These are phyloP conservation scores for Sylvicola fuscatus DNA, from an alignment of 2,888 invertebrate genomes.

Conservation along the genomic window DNA sequence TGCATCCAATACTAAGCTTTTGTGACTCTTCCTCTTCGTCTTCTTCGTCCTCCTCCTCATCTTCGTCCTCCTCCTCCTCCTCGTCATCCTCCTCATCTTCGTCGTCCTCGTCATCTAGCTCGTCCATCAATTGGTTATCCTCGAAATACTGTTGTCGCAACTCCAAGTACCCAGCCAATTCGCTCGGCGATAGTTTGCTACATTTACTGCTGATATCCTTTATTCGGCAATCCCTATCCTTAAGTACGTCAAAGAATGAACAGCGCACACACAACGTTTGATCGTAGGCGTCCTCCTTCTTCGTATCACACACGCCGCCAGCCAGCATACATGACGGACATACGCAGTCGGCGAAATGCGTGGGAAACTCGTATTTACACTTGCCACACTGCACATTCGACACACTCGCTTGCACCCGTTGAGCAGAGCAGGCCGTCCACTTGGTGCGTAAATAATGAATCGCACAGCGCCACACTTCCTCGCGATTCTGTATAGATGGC, in stretches of 20 bases:
- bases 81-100: not conserved
- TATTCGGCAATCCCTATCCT: conserved; percentile 6
- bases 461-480: conserved; percentile 22
- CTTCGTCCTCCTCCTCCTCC: not conserved
- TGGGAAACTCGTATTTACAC: conserved; percentile 19
- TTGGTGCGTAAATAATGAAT: conserved; percentile 20
- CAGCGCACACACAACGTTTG: conserved; percentile 20
- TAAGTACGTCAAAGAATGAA: conserved; percentile 20
- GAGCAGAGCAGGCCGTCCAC: conserved; percentile 19
- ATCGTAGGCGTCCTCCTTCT: conserved; percentile 8
- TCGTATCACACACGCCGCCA: conserved; percentile 17
- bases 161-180: conserved; percentile 3
- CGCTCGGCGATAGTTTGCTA: not conserved
- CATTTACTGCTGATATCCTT: not conserved
- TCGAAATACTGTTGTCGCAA: not conserved
- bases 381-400: conserved; percentile 20
- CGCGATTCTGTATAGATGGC: conserved; percentile 19
- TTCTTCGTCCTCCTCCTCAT: no score
- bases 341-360: conserved; percentile 22
- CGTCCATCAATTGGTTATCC: not conserved
- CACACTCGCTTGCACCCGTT: conserved; percentile 18
- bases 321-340: conserved; percentile 24
- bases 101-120: not conserved
- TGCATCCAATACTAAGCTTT: no score
- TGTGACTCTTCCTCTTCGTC: no score